Conservation (phyloP, 2,888 invertebrate genomes). For the Cheilosia urbana region DNA sequence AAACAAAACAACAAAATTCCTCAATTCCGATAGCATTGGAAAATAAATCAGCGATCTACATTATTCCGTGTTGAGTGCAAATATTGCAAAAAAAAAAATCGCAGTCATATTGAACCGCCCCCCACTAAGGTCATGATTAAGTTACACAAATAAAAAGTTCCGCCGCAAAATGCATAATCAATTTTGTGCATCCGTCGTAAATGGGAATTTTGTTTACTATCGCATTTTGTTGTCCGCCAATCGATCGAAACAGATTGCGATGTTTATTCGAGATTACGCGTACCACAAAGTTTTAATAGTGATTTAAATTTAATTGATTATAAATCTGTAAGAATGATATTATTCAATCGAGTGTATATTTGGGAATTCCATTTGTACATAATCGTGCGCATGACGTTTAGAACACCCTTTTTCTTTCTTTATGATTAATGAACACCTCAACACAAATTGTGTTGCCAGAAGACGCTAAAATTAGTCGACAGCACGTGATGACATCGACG, state of each 20-base stretch:
- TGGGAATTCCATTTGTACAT: background rate
- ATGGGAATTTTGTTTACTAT: slow-evolving; percentile 31
- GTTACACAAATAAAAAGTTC: slow-evolving; percentile 26
- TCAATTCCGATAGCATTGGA: no score
- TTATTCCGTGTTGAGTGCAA: background rate
- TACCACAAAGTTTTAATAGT: background rate
- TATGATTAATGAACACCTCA: no score
- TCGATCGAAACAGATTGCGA: slow-evolving; percentile 18
- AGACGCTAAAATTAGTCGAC: no score
- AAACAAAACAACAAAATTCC: background rate
- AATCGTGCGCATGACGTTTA: no score
- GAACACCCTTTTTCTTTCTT: no score
- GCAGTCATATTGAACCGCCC: slow-evolving; percentile 27
- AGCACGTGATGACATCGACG: no score
- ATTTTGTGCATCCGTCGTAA: slow-evolving; percentile 13
- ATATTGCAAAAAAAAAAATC: background rate
- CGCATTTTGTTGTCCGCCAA: slow-evolving; percentile 2
- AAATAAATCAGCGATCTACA: background rate
- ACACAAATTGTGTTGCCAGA: no score
- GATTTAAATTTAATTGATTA: background rate
- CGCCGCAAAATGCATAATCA: slow-evolving; percentile 14
- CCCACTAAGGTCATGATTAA: slow-evolving; percentile 37
- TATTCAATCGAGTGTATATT: background rate
- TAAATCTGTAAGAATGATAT: background rate
- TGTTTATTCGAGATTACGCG: background rate